Base-by-base conservation (phyloP, 2,797 vertebrate species). In the Rhodeus uyekii region DNA sequence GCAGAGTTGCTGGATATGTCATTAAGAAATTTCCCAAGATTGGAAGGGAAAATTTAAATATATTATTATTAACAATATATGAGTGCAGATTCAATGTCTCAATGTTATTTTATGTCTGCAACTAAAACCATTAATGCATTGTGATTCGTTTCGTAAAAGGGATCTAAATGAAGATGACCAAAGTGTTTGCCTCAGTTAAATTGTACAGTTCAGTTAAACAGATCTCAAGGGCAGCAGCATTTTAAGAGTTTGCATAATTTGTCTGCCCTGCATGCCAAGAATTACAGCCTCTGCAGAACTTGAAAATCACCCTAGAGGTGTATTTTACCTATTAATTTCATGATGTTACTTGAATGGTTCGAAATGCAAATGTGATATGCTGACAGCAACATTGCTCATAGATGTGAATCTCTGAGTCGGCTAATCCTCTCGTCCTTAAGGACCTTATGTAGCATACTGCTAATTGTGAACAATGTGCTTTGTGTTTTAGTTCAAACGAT, bases 221-320 rank as follows among this genome's bases (percentile, higher is more conserved):
- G 65, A 81, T 80, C 80, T 79, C 80, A 73, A 39, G 38, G 80
- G 74, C 48, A 81, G 60, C 44, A 44, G 22, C n/a, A 44, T 67
- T 85, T 78, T 63, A 82, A 68, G 18, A 65, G 67, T 82, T 85
- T 82, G 83, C 75, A 85, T 77, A 82, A 55, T 72, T 64, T 27
- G 39, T 71, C 61, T 77, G 63, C 22, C 63, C 36, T 48, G 36
- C 48, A 53, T 39, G 68, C 76, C 80, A 75, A 53, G 80, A 82
- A 69, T 42, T 44, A 79, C 69, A 4, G 24, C 27, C 44, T 69
- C 61, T 74, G 69, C 50, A 63, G 18, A 65, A 75, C 80, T 34
- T 55, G 67, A 50, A 74, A 24, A 64, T 64, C 3, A 3, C 60
- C 71, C 79, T 39, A 19, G 36, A 81, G 44, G 24, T 55, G 48